Evolutionary conservation across 2,797 vertebrate species (phyloP).

Genomic region (Falco concolor): DNA sequence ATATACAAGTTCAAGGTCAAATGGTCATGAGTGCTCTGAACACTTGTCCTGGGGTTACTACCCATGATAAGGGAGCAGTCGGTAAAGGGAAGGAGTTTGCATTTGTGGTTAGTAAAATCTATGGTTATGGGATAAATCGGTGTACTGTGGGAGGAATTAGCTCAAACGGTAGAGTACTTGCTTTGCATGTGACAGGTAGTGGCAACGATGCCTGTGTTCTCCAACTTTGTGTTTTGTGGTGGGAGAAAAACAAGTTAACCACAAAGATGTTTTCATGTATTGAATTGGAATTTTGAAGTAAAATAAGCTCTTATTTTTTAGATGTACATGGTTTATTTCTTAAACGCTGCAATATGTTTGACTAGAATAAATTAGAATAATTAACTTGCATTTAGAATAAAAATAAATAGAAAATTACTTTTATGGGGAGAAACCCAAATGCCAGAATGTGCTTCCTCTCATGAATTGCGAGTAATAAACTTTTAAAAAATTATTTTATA

Average conservation of each 20-base stretch:
- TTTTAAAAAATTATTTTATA: no score
- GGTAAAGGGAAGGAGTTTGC: accelerated
- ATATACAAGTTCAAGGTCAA: not conserved
- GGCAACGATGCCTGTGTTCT: constrained; percentile 62
- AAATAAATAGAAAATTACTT: not conserved
- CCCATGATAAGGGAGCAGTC: accelerated
- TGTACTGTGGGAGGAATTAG: not conserved
- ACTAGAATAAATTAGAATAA: not conserved
- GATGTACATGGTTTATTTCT: not conserved
- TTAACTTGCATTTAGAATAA: not conserved
- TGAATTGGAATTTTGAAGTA: not conserved
- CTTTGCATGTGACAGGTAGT: constrained; percentile 72
- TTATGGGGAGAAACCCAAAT: accelerated
- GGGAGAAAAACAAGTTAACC: not conserved
- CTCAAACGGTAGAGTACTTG: constrained; percentile 66
- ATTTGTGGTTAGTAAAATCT: accelerated
- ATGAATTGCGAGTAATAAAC: accelerated
- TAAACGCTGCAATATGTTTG: not conserved
- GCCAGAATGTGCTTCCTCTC: accelerated
- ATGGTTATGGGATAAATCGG: accelerated
- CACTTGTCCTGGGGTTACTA: not conserved
- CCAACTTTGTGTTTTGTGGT: accelerated
- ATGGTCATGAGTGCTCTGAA: not conserved
- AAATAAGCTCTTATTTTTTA: not conserved
- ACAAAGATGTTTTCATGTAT: accelerated